phyloP scores from a whole-genome alignment of 2,113 vertebrate species.

The Gopherus flavomarginatus region DNA sequence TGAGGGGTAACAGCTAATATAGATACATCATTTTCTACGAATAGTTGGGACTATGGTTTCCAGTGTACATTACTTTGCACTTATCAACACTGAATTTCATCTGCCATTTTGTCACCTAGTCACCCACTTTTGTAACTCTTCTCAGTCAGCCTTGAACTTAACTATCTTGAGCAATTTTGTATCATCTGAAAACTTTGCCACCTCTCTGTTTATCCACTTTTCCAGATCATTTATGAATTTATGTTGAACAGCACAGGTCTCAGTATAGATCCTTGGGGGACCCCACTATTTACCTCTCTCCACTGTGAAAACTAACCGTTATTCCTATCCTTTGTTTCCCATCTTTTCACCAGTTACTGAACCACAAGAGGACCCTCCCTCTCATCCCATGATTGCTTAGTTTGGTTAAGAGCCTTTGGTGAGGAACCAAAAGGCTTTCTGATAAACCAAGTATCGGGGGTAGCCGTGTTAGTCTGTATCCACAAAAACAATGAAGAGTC shows the following conservation, averaged over 20 bases:
- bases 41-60: neutral
- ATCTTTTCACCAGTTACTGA: neutral
- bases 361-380: neutral
- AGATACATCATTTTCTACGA: neutral
- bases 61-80: neutral
- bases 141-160: neutral
- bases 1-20: neutral
- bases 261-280: neutral
- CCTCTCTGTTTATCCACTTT: neutral
- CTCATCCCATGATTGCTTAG: neutral
- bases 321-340: neutral
- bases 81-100: neutral
- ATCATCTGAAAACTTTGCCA: neutral
- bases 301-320: neutral
- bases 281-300: neutral
- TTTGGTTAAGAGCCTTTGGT: neutral
- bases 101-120: neutral
- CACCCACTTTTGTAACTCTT: neutral
- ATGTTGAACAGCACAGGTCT: neutral
- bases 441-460: neutral
- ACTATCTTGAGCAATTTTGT: neutral
- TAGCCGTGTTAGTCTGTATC: too few species aligned
- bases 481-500: too few species aligned
- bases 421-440: neutral
- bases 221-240: neutral